These are phyloP conservation scores for Carpatolechia fugitivella DNA, from an alignment of 2,888 invertebrate genomes.

Conservation along the genomic window DNA sequence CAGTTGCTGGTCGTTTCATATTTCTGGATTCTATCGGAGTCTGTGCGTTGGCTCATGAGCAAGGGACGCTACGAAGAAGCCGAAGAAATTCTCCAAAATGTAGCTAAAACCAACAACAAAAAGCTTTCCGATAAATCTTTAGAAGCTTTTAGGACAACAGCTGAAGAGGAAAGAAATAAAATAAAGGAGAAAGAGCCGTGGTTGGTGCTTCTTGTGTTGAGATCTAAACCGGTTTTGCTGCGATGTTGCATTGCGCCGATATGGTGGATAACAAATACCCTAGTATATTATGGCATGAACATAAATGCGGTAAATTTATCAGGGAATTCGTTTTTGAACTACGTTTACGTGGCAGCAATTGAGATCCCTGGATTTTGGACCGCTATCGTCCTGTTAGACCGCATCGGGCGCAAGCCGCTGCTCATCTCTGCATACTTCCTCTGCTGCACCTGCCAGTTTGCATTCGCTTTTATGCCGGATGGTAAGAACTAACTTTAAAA, in stretches of 20 bases:
- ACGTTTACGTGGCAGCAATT: constrained; percentile 81
- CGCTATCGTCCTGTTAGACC: constrained; percentile 81
- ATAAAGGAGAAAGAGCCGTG: constrained; percentile 55
- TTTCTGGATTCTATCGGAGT: constrained; percentile 86
- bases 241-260: constrained; percentile 69
- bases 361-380: constrained; percentile 87
- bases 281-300: constrained; percentile 85
- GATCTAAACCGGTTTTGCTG: constrained; percentile 46
- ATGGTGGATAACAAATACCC: constrained; percentile 85
- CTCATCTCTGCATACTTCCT: constrained; percentile 80
- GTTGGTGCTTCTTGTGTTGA: constrained; percentile 51
- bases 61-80: constrained; percentile 84
- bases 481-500: constrained; percentile 49
- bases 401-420: constrained; percentile 81
- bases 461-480: constrained; percentile 78
- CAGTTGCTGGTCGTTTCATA: constrained; percentile 83
- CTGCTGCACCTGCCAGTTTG: constrained; percentile 81
- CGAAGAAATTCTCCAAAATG: constrained; percentile 79
- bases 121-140: constrained; percentile 77
- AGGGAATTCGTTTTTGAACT: constrained; percentile 84
- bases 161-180: constrained; percentile 49
- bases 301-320: constrained; percentile 83
- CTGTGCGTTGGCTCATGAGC: constrained; percentile 87
- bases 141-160: constrained; percentile 53
- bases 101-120: constrained; percentile 81